Conservation (phyloP, 1,140 invertebrate species). For the Orchesella cincta region DNA sequence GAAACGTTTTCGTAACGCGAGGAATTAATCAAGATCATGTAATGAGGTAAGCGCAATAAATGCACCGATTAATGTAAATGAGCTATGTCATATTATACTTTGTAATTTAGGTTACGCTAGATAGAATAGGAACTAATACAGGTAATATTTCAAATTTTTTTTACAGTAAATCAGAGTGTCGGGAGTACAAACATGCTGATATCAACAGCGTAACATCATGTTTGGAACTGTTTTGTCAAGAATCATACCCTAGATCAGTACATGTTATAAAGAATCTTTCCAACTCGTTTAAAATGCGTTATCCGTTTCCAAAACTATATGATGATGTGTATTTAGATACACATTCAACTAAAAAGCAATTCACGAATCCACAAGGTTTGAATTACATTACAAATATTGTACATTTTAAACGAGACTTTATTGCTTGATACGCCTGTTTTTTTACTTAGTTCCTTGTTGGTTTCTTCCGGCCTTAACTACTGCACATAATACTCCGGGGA, state of each 20-base stretch:
- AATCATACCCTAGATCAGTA: slow-evolving; percentile 41
- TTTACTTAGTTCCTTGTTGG: too few relatives aligned
- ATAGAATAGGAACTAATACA: background rate
- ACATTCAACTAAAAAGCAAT: too few relatives aligned
- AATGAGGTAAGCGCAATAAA: slow-evolving; percentile 33
- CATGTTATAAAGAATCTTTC: slow-evolving; percentile 37
- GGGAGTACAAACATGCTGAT: slow-evolving; percentile 4
- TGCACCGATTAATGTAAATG: too few relatives aligned
- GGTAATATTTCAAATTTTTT: background rate
- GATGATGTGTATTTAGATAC: slow-evolving; percentile 10
- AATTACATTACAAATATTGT: too few relatives aligned
- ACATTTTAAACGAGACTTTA: too few relatives aligned
- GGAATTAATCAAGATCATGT: slow-evolving; percentile 36
- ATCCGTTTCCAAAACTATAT: slow-evolving; percentile 40
- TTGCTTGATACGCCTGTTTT: too few relatives aligned
- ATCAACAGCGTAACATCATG: slow-evolving; percentile 38
- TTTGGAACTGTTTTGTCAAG: slow-evolving; percentile 35
- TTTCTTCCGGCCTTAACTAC: slow-evolving; percentile 8
- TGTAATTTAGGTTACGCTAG: too few relatives aligned
- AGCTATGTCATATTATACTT: too few relatives aligned
- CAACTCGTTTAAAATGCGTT: slow-evolving; percentile 40
- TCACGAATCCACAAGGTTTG: too few relatives aligned
- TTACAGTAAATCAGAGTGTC: slow-evolving; percentile 8
- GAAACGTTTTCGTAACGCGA: slow-evolving; percentile 39
- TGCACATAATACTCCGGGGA: slow-evolving; percentile 31